Evolutionary conservation across 1,140 invertebrate species (phyloP), one percentile per base, ranked within the genome.

Genomic region (Globodera ellingtonae): DNA sequence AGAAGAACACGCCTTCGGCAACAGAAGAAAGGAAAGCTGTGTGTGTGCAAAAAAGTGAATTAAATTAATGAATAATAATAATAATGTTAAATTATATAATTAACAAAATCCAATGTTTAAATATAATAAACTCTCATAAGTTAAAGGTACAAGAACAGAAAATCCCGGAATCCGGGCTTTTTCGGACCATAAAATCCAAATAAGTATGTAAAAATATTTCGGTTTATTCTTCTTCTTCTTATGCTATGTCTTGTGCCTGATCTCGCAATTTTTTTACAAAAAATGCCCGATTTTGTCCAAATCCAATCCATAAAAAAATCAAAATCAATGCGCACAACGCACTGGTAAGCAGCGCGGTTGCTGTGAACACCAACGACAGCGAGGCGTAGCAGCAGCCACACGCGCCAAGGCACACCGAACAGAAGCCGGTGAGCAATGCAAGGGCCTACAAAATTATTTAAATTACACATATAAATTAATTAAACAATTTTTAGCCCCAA

Each of bases 1-100:
- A 89, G 85, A 89, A 89, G 86, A 89, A 89, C 10, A 89, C 66
- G 7, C 86, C 88, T 72, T 83, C 87, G 48, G 88, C 87, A 21
- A 89, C 79, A 6, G 84, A 84, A 47, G 88, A 89, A 47, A 89
- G 72, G 35, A 89, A 86, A 15, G 86, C 87, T 88, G 73, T 67
- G 85, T 88, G 73, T 67, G 85, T 35, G 9, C 67, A 18, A 18
- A 35, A 35, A 35, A 10, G 3, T 47, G 24, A 70, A 74, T n/a
- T 62, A 62, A 62, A 62, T 62, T 18, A 35, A 35, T 35, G 35
- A 35, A 35, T 35, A 35, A 35, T 35, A 35, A 35, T 35, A 35
- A 35, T n/a, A n/a, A n/a, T n/a, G n/a, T n/a, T n/a, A n/a, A n/a
- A n/a, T 24, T 24, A 24, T 24, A 0, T 24, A 24, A 24, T 24